Evolutionary conservation across 2,113 vertebrate genomes (phyloP).

Genomic region (Naja naja): DNA sequence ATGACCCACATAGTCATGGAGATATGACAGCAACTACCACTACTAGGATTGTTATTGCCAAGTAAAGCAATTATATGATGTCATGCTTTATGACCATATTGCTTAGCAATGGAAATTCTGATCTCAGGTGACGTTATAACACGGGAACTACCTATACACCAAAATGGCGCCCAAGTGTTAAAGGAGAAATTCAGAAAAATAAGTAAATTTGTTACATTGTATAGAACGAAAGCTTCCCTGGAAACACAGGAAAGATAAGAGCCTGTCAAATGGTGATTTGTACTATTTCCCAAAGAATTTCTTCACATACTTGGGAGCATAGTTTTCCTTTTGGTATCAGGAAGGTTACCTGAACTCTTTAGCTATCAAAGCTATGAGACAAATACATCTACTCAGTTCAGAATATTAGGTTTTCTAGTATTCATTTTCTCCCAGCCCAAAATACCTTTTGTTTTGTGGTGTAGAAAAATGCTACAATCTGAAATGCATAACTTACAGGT

Average conservation of each 20-base stretch:
- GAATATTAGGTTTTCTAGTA: not conserved
- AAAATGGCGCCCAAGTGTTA: not conserved
- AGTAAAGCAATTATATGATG: not conserved
- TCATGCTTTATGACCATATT: not conserved
- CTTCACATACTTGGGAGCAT: not conserved
- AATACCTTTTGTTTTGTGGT: not conserved
- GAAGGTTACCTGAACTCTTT: too few relatives aligned
- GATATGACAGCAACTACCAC: not conserved
- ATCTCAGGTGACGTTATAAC: not conserved
- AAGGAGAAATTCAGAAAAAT: not conserved
- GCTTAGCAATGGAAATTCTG: not conserved
- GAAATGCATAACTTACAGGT: not conserved
- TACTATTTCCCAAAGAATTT: not conserved
- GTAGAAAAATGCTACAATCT: not conserved
- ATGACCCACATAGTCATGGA: not conserved
- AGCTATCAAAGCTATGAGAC: not conserved
- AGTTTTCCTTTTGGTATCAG: not conserved
- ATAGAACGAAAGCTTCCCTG: not conserved
- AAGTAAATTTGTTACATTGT: not conserved
- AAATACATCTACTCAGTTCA: not conserved
- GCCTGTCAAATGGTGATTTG: not conserved
- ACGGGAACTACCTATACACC: not conserved
- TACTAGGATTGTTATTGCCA: not conserved
- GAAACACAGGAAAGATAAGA: not conserved
- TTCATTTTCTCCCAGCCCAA: not conserved